These are phyloP conservation scores for Hystrix cristata DNA, from an alignment of 2,113 vertebrate species.

Conservation along the genomic window DNA sequence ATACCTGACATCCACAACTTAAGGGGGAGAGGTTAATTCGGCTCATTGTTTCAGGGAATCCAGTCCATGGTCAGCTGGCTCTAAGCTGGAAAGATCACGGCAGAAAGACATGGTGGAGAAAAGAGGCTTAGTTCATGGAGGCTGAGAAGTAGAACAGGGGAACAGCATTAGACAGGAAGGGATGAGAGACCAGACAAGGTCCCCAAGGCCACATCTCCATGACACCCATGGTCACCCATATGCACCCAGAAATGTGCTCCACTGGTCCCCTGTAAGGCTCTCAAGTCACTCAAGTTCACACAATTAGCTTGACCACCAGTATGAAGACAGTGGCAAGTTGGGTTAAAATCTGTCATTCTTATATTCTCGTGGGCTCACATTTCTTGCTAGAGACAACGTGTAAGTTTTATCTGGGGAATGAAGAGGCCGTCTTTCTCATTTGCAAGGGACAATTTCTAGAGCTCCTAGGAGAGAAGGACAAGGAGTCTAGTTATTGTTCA, in stretches of 20 bases:
- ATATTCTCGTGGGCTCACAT: background rate
- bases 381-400: background rate
- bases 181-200: background rate
- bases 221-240: background rate
- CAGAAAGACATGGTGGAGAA: background rate
- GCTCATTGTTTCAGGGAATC: too few relatives aligned
- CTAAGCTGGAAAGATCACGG: background rate
- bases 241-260: background rate
- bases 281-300: background rate
- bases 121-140: background rate
- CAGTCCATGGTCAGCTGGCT: background rate
- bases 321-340: constrained; percentile 1
- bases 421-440: background rate
- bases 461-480: background rate
- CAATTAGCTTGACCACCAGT: background rate
- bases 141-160: background rate
- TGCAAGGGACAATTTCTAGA: constrained; percentile 14
- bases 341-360: background rate
- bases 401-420: background rate
- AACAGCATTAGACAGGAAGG: background rate
- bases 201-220: too few relatives aligned
- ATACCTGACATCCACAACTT: background rate
- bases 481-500: background rate
- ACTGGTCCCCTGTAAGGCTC: background rate
- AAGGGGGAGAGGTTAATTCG: background rate